A percentile compares a stretch with the other conserved stretches of the same genome.
Conservation (phyloP, 2,797 vertebrate species). For the Scarus forsteni region DNA sequence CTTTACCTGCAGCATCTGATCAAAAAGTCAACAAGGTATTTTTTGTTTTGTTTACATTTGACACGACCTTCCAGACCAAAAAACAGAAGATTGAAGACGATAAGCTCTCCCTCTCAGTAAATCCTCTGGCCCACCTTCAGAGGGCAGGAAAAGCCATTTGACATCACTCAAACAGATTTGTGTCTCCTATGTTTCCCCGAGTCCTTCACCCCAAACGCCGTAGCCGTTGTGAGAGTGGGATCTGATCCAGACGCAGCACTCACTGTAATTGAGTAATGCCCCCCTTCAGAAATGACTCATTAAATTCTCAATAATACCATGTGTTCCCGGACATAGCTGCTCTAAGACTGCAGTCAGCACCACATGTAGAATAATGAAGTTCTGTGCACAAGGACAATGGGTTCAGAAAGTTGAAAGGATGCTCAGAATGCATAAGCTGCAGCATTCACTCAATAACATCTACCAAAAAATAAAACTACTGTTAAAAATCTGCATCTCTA, state of each 20-base stretch:
- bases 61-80: constrained; percentile 5
- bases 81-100: constrained; percentile 15
- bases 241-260: constrained; percentile 72
- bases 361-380: constrained; percentile 35
- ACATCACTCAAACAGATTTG: constrained; percentile 51
- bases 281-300: constrained; percentile 76
- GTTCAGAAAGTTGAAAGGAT: constrained; percentile 22
- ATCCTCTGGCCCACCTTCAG: constrained; percentile 61
- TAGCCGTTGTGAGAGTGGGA: constrained; percentile 37
- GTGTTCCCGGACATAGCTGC: constrained; percentile 65
- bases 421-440: constrained; percentile 22
- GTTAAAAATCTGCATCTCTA: constrained; percentile 28
- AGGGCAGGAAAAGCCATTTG: constrained; percentile 35
- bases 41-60: not conserved
- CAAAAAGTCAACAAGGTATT: not conserved
- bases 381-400: constrained; percentile 3
- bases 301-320: constrained; percentile 73
- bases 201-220: constrained; percentile 41
- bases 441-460: constrained; percentile 4
- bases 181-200: constrained; percentile 28
- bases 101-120: constrained; percentile 25
- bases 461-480: not conserved
- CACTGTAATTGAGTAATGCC: constrained; percentile 73
- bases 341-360: constrained; percentile 66
- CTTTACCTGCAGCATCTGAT: not conserved